Evolutionary conservation across 2,113 vertebrate species (phyloP).

Genomic region (Daubentonia madagascariensis): DNA sequence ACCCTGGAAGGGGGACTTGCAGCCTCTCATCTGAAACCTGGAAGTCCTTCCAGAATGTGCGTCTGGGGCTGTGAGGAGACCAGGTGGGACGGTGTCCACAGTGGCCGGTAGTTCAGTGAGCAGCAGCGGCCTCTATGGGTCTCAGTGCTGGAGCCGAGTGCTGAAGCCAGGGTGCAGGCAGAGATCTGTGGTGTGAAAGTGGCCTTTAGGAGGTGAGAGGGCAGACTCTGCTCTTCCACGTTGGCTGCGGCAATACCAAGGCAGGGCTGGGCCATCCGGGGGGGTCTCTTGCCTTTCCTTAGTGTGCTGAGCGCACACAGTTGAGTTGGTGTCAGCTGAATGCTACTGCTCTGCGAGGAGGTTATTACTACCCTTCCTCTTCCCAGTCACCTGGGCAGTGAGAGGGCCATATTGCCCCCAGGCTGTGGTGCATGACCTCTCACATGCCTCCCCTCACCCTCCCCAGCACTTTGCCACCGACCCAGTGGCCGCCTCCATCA

Average conservation of each 20-base stretch:
- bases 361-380: not conserved
- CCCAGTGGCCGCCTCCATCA: slow-evolving; percentile 91
- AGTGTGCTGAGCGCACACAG: fast-evolving
- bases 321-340: fast-evolving
- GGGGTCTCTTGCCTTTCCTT: not conserved
- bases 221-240: not conserved
- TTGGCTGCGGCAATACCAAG: not conserved
- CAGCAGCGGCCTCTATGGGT: not conserved
- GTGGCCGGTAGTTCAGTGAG: not conserved
- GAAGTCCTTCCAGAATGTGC: not conserved
- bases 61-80: not conserved
- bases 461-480: slow-evolving; percentile 89
- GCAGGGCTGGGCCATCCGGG: not conserved
- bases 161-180: not conserved
- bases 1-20: not conserved
- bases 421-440: no score
- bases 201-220: not conserved
- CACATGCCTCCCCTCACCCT: not conserved
- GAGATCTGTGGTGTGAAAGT: fast-evolving
- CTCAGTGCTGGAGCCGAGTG: not conserved
- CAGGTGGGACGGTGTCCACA: not conserved
- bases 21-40: not conserved
- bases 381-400: not conserved
- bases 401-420: not conserved
- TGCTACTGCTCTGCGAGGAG: not conserved